These are phyloP conservation scores for Corythoichthys intestinalis DNA, from an alignment of 2,113 vertebrate genomes.

Conservation along the genomic window DNA sequence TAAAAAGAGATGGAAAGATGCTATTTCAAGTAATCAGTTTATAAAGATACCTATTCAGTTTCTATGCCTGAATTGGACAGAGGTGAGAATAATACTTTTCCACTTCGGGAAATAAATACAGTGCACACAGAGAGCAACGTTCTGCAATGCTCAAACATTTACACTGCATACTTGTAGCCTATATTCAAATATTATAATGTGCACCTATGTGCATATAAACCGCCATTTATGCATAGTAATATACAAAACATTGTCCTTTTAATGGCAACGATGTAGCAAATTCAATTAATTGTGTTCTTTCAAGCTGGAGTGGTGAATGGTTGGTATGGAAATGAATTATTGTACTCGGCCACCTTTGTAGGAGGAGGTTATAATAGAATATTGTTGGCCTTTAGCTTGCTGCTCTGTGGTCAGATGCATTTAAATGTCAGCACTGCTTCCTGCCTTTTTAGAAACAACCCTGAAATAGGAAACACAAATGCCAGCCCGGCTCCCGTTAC, in stretches of 20 bases:
- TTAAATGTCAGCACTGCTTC: slow-evolving; percentile 72
- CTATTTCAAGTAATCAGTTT: slow-evolving; percentile 52
- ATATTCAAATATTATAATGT: not conserved
- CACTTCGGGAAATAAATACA: slow-evolving; percentile 2
- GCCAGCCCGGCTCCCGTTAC: slow-evolving; percentile 56
- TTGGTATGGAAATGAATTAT: slow-evolving; percentile 56
- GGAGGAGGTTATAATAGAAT: slow-evolving; percentile 64
- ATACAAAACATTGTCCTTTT: slow-evolving; percentile 20
- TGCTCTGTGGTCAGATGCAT: slow-evolving; percentile 66
- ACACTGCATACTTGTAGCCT: not conserved
- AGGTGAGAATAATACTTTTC: slow-evolving; percentile 16
- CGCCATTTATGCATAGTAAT: slow-evolving; percentile 10
- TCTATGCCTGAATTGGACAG: slow-evolving; percentile 23
- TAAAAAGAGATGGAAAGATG: slow-evolving; percentile 51
- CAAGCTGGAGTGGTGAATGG: slow-evolving; percentile 40
- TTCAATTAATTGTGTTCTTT: slow-evolving; percentile 51
- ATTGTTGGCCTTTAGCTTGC: slow-evolving; percentile 67
- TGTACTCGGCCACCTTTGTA: slow-evolving; percentile 44
- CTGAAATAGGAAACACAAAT: slow-evolving; percentile 67
- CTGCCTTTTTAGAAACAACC: slow-evolving; percentile 63
- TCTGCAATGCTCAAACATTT: slow-evolving; percentile 6
- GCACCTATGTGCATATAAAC: slow-evolving; percentile 11
- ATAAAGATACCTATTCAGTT: slow-evolving; percentile 48
- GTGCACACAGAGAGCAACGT: not conserved
- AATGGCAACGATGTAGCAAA: slow-evolving; percentile 39